phyloP scores from a whole-genome alignment of 2,888 invertebrate species.

The Seira sanloemensis region DNA sequence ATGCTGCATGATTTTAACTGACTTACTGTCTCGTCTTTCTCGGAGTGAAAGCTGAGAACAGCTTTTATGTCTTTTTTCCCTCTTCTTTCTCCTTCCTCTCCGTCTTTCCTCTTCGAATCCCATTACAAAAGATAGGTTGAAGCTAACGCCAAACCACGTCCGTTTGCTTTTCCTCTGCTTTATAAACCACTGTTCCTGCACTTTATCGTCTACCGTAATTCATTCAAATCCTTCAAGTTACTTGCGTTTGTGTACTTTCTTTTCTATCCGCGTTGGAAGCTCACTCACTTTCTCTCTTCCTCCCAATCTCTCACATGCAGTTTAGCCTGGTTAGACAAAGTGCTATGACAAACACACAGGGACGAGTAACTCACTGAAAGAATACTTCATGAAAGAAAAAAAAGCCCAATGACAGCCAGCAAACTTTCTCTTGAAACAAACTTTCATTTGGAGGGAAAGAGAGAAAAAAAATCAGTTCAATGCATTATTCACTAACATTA shows the following conservation, averaged over 20 bases:
- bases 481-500: background rate
- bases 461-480: background rate
- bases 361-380: background rate
- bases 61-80: slow-evolving; percentile 25
- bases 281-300: slow-evolving; percentile 2
- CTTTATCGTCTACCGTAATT: slow-evolving; percentile 36
- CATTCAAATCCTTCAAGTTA: slow-evolving; percentile 32
- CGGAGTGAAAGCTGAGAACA: slow-evolving; percentile 47
- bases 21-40: slow-evolving; percentile 30
- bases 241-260: background rate
- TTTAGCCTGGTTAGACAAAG: background rate
- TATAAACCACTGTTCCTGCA: background rate
- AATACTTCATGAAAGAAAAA: background rate
- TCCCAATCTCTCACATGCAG: background rate
- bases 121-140: slow-evolving; percentile 24
- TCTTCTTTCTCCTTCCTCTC: background rate
- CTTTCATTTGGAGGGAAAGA: background rate
- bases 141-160: background rate
- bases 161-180: slow-evolving; percentile 39
- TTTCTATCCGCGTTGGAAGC: background rate
- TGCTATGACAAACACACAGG: background rate
- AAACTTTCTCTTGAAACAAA: background rate
- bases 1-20: slow-evolving; percentile 49
- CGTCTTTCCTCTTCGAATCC: slow-evolving; percentile 25
- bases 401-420: slow-evolving; percentile 29